Base-by-base conservation (phyloP, 2,888 invertebrate genomes). In the Beris morrisii region DNA sequence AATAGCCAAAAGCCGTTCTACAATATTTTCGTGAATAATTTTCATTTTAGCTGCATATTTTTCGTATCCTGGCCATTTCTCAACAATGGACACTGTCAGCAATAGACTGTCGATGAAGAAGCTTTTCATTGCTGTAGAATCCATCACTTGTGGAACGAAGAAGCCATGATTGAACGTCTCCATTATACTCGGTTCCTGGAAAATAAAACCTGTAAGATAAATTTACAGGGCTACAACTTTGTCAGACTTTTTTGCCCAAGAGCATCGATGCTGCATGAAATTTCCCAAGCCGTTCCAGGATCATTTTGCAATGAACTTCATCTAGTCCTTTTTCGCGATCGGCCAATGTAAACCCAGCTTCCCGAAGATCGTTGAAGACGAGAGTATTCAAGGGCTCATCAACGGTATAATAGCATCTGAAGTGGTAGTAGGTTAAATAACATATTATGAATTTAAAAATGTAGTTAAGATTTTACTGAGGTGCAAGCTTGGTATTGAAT, bases 231-330 rank as follows among this genome's bases (percentile, higher is more conserved):
- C 22, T 22, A 22, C 22, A 22, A 22, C 22, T 22, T 22, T 3
- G 3, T 22, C 22, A 22, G 1, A 22, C 22, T 22, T 22, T 22
- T 22, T 22, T 22, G 22, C 22, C 22, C 22, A 22, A 22, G 3
- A 22, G 80, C 66, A 85, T 81, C 0, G 85, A 85, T n/a, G 82
- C 78, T 1, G 83, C 85, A 71, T 86, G 86, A 70, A 84, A 80
- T 67, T 77, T 80, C 0, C 83, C 86, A 70, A 86, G 74, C 70
- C 82, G 82, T 64, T 79, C 78, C 4, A 86, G 72, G 0, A 84
- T 81, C 54, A 83, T 66, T 43, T 79, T 73, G 66, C 81, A 81
- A 71, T 86, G 86, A 1, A 76, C 73, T 69, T 82, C 76, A 74
- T 86, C 84, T 32, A 86, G 76, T 3, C 86, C 85, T 31, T 74